Conservation (phyloP, 2,113 vertebrate species). For the Genyomyrus donnyi region DNA sequence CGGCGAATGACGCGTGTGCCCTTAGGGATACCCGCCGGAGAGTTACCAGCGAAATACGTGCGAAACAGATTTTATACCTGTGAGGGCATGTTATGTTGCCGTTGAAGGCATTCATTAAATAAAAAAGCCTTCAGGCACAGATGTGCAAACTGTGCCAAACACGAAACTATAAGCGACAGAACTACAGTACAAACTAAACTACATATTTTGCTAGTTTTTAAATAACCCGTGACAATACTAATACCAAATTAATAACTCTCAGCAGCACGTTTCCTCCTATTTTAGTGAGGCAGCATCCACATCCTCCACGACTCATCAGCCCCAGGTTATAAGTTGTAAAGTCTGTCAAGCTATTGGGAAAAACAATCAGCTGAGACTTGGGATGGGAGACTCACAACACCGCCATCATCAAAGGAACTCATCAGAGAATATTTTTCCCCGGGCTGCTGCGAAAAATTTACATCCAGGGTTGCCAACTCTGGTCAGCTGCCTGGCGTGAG, state of each 20-base stretch:
- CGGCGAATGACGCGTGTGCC: background rate
- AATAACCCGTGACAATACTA: background rate
- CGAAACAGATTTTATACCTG: background rate
- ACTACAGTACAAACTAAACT: too few species aligned
- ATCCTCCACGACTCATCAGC: background rate
- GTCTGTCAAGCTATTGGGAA: background rate
- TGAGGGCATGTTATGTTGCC: background rate
- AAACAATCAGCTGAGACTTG: background rate
- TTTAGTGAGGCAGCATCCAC: too few species aligned
- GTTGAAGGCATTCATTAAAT: background rate
- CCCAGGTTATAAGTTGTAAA: background rate
- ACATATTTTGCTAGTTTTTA: background rate
- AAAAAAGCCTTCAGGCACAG: background rate
- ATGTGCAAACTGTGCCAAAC: background rate
- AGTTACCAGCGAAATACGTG: background rate
- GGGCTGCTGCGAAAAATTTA: background rate
- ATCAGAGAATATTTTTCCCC: background rate
- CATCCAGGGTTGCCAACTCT: too few species aligned
- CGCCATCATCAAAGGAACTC: background rate
- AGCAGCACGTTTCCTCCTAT: background rate
- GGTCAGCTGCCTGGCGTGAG: too few species aligned
- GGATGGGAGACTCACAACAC: background rate
- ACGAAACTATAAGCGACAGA: background rate
- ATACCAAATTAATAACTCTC: background rate
- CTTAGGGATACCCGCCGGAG: background rate